Conservation (phyloP, 2,797 vertebrate species). For the Epinephelus awoara region DNA sequence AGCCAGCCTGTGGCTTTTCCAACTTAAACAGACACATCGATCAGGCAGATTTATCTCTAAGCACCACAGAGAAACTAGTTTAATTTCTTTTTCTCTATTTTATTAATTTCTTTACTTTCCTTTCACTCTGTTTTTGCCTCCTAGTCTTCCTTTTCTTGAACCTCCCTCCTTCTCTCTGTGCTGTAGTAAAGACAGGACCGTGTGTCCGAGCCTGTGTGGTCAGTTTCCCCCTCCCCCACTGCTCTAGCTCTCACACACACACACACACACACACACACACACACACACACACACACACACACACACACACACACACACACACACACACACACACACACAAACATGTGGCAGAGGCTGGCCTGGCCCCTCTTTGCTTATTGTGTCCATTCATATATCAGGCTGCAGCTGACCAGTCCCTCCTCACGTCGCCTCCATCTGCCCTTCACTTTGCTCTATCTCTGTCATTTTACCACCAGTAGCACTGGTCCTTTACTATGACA, state of each 20-base stretch:
- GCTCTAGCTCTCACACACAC: constrained; percentile 52
- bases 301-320: neutral
- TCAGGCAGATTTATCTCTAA: neutral
- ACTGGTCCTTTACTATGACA: constrained; percentile 35
- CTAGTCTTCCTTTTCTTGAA: neutral
- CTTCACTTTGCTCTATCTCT: constrained; percentile 71
- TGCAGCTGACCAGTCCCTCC: constrained; percentile 82
- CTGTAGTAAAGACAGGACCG: constrained; percentile 61
- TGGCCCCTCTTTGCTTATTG: constrained; percentile 80
- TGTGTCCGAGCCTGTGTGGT: constrained; percentile 82
- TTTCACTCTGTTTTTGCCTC: constrained; percentile 4
- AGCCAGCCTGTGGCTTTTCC: neutral
- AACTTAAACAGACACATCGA: neutral
- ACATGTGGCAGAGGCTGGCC: constrained; percentile 76
- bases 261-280: constrained; percentile 11
- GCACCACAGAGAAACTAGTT: neutral
- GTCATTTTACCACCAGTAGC: constrained; percentile 28
- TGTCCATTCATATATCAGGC: constrained; percentile 89
- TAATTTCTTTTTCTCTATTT: neutral
- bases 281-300: neutral
- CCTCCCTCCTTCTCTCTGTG: constrained; percentile 27
- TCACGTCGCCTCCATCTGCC: constrained; percentile 78
- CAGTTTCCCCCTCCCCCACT: constrained; percentile 77
- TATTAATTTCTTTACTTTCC: neutral
- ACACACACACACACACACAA: too few species aligned